Evolutionary conservation across 37 sponge, comb jelly and placozoan species (phyloP), one percentile per base, ranked within the genome.

Genomic region (Axinella damicornis): DNA sequence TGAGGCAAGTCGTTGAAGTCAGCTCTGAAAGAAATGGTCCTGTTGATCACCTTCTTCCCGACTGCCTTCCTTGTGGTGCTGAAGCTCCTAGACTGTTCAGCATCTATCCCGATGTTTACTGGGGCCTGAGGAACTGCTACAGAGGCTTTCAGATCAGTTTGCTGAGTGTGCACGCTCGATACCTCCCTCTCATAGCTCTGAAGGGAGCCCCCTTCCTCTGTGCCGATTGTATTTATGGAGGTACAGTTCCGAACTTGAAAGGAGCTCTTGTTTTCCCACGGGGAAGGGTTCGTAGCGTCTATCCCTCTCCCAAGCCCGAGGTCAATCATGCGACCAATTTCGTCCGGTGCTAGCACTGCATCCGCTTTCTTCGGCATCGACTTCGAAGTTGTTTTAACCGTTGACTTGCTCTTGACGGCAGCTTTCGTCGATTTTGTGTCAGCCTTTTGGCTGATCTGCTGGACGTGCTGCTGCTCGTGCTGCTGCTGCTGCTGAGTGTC

Each of bases 291-390:
- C 24, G 92, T 83, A 20, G 87, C 87, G 40, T 91, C 92, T 30
- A 91, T 37, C 6, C 92, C 92, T 40, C 92, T 38, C 40, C 92
- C 92, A 5, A 91, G 83, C 17, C 92, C 92, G 0, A 91, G 73
- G 57, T 82, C 86, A 22, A 64, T 25, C 28, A 91, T 76, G 6
- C 87, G 78, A 18, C 58, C 70, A 0, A 75, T 34, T 21, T 80
- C 81, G 2, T 55, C 61, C 0, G 20, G 34, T 38, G 65, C 36
- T 2, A 88, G 22, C 37, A 79, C 80, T 13, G 76, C 39, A 1
- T 65, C 76, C 12, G 67, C 67, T 31, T 32, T 65, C 41, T 11
- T 62, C 40, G 72, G 62, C n/a, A 12, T 46, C 9, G 46, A n/a
- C n/a, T n/a, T n/a, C n/a, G n/a, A n/a, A n/a, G n/a, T 46, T 9